Base-by-base conservation (phyloP, 1,140 invertebrate species). In the Papilio machaon region DNA sequence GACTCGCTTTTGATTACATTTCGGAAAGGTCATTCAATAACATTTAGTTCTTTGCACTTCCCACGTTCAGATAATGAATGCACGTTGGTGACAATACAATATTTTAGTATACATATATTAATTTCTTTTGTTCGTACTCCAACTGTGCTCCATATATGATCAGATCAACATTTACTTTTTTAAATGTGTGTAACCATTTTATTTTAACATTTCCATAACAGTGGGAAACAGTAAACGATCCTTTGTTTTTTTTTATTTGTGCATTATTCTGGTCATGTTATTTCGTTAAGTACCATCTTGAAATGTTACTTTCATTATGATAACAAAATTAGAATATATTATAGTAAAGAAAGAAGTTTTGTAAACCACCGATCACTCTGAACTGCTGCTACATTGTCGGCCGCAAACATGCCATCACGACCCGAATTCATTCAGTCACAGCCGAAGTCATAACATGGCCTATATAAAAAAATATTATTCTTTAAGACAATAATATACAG, bases 391-490 rank as follows among this genome's bases (percentile, higher is more conserved):
- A 80, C 67, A 80, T 79, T 35, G 19, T 23, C n/a, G n/a, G 38
- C 58, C n/a, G 60, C 52, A 46, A 60, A 73, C 70, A 83, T 38
- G 76, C 75, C 60, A 80, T 79, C 79, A 82, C 84, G 87, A 81
- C 82, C 83, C 82, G 87, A 88, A 87, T 89, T 90, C 82, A 86
- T 88, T 86, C 75, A 86, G 81, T 30, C 23, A 30, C 23, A 30
- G 23, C 23, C 23, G 23, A 86, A 85, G 85, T 89, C 88, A 89
- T 88, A 90, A 91, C 88, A 91, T 64, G 82, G 80, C 82, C 83
- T 78, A 70, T 46, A 73, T 86, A 82, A 86, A 79, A 81, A 86
- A 89, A 87, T 89, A 87, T 89, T 88, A 85, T 88, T 85, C 85
- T 86, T 87, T 86, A 85, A 86, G 85, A 86, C 82, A 86, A 85